Percentiles rank a stretch among this genome's conserved stretches.
These are phyloP conservation scores for Hirtodrosophila alboralis DNA, from an alignment of 2,888 invertebrate species.

Conservation along the genomic window DNA sequence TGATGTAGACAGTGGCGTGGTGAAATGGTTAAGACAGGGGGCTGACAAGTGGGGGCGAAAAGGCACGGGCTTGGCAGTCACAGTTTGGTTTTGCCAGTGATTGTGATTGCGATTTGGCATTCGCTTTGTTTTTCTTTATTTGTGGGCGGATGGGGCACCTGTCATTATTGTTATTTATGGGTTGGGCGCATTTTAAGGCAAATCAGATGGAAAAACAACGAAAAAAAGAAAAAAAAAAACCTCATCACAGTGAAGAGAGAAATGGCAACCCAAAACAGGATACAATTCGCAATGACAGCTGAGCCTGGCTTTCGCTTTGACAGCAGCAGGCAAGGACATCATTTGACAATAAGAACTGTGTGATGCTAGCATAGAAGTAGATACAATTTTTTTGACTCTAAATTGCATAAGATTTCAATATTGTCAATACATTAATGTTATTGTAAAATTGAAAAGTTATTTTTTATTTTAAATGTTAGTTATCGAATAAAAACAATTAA, in stretches of 20 bases:
- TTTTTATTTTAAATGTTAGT: too few relatives aligned
- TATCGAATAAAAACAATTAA: too few relatives aligned
- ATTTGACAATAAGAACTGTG: constrained; percentile 20
- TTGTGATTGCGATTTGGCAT: constrained; percentile 52
- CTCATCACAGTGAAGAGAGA: constrained; percentile 49
- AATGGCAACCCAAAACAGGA: constrained; percentile 33
- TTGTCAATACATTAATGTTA: too few relatives aligned
- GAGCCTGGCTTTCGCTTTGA: constrained; percentile 26
- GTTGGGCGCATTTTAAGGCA: constrained; percentile 58
- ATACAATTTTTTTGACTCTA: too few relatives aligned
- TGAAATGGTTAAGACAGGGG: constrained; percentile 2
- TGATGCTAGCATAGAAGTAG: constrained; percentile 13
- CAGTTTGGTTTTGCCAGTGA: constrained; percentile 47
- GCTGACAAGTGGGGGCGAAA: background rate
- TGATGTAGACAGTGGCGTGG: background rate
- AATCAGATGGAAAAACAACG: constrained; percentile 40
- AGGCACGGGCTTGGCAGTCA: constrained; percentile 13
- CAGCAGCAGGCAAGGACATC: constrained; percentile 41
- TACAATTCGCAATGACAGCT: constrained; percentile 50
- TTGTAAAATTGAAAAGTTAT: too few relatives aligned
- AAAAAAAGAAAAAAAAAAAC: constrained; percentile 31
- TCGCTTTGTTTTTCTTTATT: constrained; percentile 42
- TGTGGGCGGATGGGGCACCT: constrained; percentile 39
- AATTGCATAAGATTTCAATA: too few relatives aligned
- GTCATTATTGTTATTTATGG: constrained; percentile 66